Evolutionary conservation across 1,140 invertebrate species (phyloP).

Genomic region (Penaeus indicus): DNA sequence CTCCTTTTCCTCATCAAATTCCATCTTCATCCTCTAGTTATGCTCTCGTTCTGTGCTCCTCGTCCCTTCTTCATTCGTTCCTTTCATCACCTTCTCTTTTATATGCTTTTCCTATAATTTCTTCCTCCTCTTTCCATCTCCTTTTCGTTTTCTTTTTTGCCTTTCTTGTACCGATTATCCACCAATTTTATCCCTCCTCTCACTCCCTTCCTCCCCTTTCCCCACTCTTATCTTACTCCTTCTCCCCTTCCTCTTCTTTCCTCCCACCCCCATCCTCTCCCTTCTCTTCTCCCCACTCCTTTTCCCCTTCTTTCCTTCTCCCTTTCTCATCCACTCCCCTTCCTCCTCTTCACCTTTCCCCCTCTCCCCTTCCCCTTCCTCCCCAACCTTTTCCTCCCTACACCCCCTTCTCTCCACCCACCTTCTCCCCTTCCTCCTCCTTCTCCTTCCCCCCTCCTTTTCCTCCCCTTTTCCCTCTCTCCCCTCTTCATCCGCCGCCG

Average conservation of each 20-base stretch:
- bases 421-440: background rate
- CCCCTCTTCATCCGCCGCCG: too few relatives aligned
- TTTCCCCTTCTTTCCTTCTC: background rate
- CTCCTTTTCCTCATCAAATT: too few relatives aligned
- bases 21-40: too few relatives aligned
- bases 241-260: background rate
- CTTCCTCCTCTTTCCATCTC: background rate
- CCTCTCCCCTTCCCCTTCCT: background rate
- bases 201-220: background rate
- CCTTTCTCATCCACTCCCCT: background rate
- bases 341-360: background rate
- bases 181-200: background rate
- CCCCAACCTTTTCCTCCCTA: background rate
- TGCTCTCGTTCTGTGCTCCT: too few relatives aligned
- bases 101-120: too few relatives aligned
- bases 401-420: background rate
- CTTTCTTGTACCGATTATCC: background rate
- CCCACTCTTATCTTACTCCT: background rate
- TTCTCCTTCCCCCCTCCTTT: too few relatives aligned
- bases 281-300: background rate
- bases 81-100: too few relatives aligned
- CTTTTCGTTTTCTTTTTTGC: background rate
- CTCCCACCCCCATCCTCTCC: background rate
- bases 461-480: too few relatives aligned
- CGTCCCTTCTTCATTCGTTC: too few relatives aligned